Percentiles rank a stretch among this genome's conserved stretches.
These are phyloP conservation scores for Pammene fasciana DNA, from an alignment of 2,888 invertebrate genomes.

Conservation along the genomic window DNA sequence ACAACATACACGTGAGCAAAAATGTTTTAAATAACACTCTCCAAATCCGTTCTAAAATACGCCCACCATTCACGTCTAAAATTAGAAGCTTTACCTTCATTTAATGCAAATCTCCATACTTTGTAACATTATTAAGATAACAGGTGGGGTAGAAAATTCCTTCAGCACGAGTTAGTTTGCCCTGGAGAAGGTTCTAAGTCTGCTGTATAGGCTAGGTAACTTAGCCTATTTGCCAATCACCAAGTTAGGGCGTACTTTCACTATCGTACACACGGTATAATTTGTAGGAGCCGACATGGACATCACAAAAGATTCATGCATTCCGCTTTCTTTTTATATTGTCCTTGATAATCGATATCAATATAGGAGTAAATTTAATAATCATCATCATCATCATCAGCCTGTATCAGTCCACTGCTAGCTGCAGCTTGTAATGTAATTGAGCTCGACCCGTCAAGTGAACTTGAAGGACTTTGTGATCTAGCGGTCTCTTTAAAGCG, in stretches of 20 bases:
- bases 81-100: slow-evolving; percentile 10
- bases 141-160: slow-evolving; percentile 19
- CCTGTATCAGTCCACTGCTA: no score
- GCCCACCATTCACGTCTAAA: not conserved
- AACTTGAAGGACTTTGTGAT: no score
- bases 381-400: no score
- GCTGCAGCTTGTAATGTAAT: no score
- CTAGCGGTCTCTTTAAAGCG: no score
- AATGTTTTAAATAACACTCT: not conserved
- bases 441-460: no score
- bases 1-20: not conserved
- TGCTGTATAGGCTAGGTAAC: not conserved
- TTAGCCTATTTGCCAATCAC: slow-evolving; percentile 19
- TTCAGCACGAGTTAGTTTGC: not conserved
- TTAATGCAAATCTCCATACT: slow-evolving; percentile 21
- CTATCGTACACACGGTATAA: not conserved
- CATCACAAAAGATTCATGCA: no score
- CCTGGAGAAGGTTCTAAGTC: slow-evolving; percentile 1
- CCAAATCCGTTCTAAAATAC: slow-evolving; percentile 3
- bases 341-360: no score
- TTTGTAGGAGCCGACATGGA: no score
- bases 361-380: no score
- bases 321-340: no score
- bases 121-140: slow-evolving; percentile 15
- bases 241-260: not conserved